phyloP scores from a whole-genome alignment of 2,888 invertebrate genomes.

The Phymatocera aterrima region DNA sequence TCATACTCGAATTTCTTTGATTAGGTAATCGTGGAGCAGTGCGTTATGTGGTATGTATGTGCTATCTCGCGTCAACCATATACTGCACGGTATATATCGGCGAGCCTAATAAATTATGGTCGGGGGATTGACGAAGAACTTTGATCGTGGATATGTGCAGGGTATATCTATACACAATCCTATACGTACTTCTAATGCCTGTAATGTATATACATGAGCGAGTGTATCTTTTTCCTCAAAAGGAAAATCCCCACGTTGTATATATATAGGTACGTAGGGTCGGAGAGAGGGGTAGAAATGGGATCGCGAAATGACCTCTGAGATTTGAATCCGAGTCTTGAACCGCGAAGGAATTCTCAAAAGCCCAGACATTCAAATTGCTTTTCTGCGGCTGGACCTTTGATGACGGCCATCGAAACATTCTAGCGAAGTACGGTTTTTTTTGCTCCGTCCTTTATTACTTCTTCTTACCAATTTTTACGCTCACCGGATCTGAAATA shows the following conservation, averaged over 20 bases:
- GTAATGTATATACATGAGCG: neutral
- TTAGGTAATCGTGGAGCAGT: no score
- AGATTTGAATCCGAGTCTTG: slow-evolving; percentile 29
- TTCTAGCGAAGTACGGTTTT: slow-evolving; percentile 10
- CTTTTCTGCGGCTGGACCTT: slow-evolving; percentile 45
- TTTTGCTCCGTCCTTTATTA: no score
- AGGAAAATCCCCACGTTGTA: neutral
- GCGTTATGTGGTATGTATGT: no score
- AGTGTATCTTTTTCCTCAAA: neutral
- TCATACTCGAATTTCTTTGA: no score
- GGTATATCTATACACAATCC: no score
- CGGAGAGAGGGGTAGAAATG: neutral
- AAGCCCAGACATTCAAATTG: slow-evolving; percentile 49
- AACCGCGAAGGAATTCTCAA: slow-evolving; percentile 44
- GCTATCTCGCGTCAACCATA: no score
- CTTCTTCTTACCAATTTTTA: slow-evolving; percentile 50
- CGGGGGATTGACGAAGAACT: neutral
- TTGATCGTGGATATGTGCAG: neutral
- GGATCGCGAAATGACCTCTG: slow-evolving; percentile 37
- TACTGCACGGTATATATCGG: no score
- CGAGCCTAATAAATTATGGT: neutral
- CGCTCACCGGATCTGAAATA: slow-evolving; percentile 49
- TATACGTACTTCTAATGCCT: neutral
- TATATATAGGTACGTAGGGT: neutral
- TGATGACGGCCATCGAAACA: slow-evolving; percentile 45